Percentiles rank a stretch among this genome's conserved stretches.
Conservation (phyloP, 2,888 invertebrate genomes). For the Craniophora ligustri region DNA sequence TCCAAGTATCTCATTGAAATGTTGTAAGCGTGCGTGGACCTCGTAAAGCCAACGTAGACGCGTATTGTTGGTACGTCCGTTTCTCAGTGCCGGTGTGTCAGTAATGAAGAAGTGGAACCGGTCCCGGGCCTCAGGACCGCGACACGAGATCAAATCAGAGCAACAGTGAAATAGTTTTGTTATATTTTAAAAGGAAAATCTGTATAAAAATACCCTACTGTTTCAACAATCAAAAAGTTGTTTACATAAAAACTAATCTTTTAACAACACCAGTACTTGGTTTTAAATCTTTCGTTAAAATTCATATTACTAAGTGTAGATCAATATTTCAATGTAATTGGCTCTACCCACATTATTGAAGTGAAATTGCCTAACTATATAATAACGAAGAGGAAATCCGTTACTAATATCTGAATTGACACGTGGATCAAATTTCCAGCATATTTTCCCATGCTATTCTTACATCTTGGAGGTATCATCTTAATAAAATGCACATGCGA, state of each 20-base stretch:
- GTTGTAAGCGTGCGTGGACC: constrained; percentile 30
- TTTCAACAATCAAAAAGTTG: no score
- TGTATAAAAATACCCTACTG: neutral
- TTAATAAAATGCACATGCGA: constrained; percentile 37
- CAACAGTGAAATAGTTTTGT: constrained; percentile 41
- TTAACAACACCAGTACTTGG: no score
- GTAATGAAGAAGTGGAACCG: constrained; percentile 79
- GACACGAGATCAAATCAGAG: constrained; percentile 52
- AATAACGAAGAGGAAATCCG: no score
- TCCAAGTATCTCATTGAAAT: constrained; percentile 40
- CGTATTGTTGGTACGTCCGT: constrained; percentile 41
- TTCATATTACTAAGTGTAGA: no score
- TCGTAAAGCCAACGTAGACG: constrained; percentile 36
- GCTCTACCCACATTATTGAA: no score
- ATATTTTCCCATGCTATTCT: constrained; percentile 22
- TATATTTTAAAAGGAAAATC: constrained; percentile 19
- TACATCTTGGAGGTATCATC: constrained; percentile 21
- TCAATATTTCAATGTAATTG: no score
- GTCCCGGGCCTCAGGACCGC: constrained; percentile 55
- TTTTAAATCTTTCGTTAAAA: no score
- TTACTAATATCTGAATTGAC: neutral
- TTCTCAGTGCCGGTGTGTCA: constrained; percentile 49
- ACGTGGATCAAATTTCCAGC: neutral
- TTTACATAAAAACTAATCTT: no score
- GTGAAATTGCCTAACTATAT: no score